A percentile compares a stretch with the other conserved stretches of the same genome.
Conservation (phyloP, 2,113 vertebrate species). For the Carollia perspicillata region DNA sequence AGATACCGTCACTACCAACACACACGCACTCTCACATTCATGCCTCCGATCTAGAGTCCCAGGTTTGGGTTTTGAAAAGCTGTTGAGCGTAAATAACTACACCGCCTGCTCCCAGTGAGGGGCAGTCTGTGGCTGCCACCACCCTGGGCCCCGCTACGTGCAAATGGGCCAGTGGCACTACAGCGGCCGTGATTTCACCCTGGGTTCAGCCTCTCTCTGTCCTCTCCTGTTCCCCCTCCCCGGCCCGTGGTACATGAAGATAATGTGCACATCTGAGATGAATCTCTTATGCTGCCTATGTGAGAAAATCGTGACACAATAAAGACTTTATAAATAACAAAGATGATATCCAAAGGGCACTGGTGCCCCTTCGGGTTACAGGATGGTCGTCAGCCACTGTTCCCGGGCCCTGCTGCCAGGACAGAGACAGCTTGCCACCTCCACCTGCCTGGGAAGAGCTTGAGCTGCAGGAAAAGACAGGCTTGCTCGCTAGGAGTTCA, state of each 20-base stretch:
- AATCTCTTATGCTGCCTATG: not conserved
- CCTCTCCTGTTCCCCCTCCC: no score
- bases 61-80: not conserved
- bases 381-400: no score
- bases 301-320: not conserved
- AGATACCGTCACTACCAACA: not conserved
- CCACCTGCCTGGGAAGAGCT: not conserved
- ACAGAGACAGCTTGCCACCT: not conserved
- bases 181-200: not conserved
- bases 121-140: accelerated
- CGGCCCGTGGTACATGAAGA: not conserved
- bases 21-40: not conserved
- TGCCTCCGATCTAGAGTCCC: not conserved
- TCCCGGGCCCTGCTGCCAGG: not conserved
- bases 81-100: not conserved
- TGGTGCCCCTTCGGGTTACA: no score
- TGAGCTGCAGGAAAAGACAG: not conserved
- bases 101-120: not conserved
- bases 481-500: not conserved
- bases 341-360: not conserved
- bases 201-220: not conserved
- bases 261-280: not conserved
- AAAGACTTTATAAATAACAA: not conserved
- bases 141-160: no score
- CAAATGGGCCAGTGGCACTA: not conserved